phyloP scores from a whole-genome alignment of 1,140 invertebrate genomes.

The Holotrichia oblita region DNA sequence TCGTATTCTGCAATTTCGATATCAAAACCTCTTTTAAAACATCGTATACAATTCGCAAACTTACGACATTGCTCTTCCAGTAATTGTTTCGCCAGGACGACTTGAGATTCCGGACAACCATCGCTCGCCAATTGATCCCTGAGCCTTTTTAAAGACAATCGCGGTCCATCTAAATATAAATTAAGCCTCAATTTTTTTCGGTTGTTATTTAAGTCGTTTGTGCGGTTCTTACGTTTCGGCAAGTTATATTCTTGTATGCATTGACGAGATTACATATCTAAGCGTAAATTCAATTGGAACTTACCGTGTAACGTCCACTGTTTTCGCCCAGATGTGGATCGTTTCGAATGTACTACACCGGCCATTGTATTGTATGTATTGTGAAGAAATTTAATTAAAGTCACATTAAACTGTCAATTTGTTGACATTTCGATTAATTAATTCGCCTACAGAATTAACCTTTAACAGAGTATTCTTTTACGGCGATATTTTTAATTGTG shows the following conservation, averaged over 20 bases:
- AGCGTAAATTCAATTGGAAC: constrained; percentile 37
- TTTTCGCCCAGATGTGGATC: constrained; percentile 58
- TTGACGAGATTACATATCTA: background rate
- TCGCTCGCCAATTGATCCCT: constrained; percentile 80
- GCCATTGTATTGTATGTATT: too few species aligned
- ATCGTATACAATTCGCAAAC: background rate
- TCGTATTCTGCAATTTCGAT: constrained; percentile 62
- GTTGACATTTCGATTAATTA: background rate
- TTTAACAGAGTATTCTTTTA: too few species aligned
- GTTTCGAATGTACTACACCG: constrained; percentile 57
- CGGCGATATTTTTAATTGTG: too few species aligned
- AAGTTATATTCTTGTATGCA: constrained; percentile 16
- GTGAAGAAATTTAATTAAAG: background rate
- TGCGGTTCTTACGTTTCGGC: background rate
- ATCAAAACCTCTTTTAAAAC: constrained; percentile 39
- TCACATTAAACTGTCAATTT: constrained; percentile 4
- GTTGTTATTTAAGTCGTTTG: background rate
- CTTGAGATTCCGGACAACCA: constrained; percentile 83
- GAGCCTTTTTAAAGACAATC: constrained; percentile 71
- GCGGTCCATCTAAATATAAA: constrained; percentile 69
- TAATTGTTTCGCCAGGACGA: constrained; percentile 78
- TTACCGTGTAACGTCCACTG: constrained; percentile 60
- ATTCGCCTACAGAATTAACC: too few species aligned
- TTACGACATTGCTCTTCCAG: constrained; percentile 76
- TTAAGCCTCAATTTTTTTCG: constrained; percentile 4